These are phyloP conservation scores for Phaethornis superciliosus DNA, from an alignment of 2,113 vertebrate species.

Conservation along the genomic window DNA sequence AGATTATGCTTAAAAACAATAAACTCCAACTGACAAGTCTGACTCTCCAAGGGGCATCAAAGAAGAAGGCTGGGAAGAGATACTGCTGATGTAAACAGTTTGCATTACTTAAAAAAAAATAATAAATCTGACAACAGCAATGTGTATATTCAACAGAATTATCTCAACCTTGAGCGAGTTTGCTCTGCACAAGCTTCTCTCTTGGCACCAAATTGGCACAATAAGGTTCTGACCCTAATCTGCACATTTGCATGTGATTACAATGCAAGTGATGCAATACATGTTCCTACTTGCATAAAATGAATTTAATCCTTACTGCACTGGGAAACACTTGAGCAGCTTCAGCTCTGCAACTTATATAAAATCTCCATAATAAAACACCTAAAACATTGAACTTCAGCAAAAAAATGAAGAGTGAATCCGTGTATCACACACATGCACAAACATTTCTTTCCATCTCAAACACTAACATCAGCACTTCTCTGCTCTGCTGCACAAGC, in stretches of 20 bases:
- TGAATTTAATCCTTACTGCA: background rate
- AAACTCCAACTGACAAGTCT: background rate
- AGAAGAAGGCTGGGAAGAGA: background rate
- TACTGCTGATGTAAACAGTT: background rate
- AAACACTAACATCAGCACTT: background rate
- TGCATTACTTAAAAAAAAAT: conserved; percentile 18
- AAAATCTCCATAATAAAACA: background rate
- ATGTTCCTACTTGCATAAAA: background rate
- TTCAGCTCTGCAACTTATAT: background rate
- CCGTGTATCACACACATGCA: accelerated
- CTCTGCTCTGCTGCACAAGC: background rate
- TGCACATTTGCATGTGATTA: background rate
- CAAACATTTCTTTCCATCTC: background rate
- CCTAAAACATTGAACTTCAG: background rate
- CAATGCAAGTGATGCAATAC: background rate
- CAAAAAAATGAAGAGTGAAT: background rate
- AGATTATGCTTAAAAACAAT: background rate
- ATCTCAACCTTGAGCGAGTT: background rate
- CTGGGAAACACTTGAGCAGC: background rate
- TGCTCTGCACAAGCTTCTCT: background rate
- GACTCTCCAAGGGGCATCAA: background rate
- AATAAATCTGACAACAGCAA: background rate
- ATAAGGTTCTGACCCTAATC: background rate
- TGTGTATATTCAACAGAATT: conserved; percentile 51
- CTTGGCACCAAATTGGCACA: background rate